Conservation (phyloP, 2,797 vertebrate genomes). For the Peromyscus eremicus region DNA sequence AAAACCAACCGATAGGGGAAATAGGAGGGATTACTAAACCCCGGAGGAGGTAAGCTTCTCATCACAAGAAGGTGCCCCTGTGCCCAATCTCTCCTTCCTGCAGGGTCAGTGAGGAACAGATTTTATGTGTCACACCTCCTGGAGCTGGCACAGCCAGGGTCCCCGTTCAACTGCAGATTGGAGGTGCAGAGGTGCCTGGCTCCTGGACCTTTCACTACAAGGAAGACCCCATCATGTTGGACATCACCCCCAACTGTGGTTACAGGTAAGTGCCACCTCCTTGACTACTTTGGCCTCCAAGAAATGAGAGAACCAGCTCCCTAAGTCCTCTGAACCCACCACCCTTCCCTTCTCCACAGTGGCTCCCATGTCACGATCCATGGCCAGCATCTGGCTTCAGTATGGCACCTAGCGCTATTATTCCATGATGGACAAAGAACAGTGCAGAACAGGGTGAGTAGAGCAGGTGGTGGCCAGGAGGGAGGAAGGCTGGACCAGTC, state of each 20-base stretch:
- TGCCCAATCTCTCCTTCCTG: slow-evolving; percentile 24
- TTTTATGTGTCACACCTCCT: slow-evolving; percentile 80
- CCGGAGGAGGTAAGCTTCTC: neutral
- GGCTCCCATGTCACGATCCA: slow-evolving; percentile 88
- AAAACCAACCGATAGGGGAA: neutral
- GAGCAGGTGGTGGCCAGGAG: slow-evolving; percentile 48
- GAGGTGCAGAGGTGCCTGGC: slow-evolving; percentile 89
- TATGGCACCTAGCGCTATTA: slow-evolving; percentile 89
- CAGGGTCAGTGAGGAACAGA: slow-evolving; percentile 71
- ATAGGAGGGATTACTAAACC: neutral
- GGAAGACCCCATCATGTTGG: slow-evolving; percentile 91
- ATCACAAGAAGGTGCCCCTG: neutral
- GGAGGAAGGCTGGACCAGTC: slow-evolving; percentile 4
- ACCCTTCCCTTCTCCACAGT: slow-evolving; percentile 50
- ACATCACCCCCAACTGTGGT: slow-evolving; percentile 92
- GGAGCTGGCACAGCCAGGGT: slow-evolving; percentile 56
- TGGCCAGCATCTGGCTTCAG: slow-evolving; percentile 94
- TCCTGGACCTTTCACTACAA: slow-evolving; percentile 92
- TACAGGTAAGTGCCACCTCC: slow-evolving; percentile 88
- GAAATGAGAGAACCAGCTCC: neutral
- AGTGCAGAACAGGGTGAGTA: slow-evolving; percentile 83
- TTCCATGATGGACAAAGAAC: slow-evolving; percentile 83
- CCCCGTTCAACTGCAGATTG: slow-evolving; percentile 89
- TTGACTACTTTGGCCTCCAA: neutral
- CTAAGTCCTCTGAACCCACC: neutral